These are phyloP conservation scores for Rhinoderma darwinii DNA, from an alignment of 2,113 vertebrate genomes.

Conservation along the genomic window DNA sequence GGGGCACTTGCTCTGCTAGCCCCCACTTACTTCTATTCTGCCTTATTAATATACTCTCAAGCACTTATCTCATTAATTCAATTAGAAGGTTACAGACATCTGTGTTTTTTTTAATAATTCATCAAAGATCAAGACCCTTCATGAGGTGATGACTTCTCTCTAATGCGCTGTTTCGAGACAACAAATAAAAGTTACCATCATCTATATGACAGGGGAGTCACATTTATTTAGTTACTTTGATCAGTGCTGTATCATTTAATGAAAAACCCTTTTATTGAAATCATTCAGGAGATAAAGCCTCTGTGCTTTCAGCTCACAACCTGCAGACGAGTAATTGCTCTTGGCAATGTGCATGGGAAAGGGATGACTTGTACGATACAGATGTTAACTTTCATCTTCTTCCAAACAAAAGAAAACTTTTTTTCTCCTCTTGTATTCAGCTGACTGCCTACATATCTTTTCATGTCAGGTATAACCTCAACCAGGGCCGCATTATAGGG, in stretches of 20 bases:
- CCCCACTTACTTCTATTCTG: no score
- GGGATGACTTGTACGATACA: conserved; percentile 35
- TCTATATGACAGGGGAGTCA: conserved; percentile 12
- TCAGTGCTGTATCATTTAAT: conserved; percentile 38
- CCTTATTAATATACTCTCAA: neutral
- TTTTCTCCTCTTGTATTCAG: neutral
- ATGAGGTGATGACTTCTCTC: neutral
- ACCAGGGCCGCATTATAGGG: neutral
- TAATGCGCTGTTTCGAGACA: neutral
- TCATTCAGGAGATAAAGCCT: conserved; percentile 31
- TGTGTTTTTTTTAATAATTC: neutral
- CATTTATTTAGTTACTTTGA: conserved; percentile 47
- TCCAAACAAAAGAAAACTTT: conserved; percentile 27
- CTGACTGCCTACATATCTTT: neutral
- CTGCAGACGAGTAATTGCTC: conserved; percentile 38
- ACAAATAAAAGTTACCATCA: neutral
- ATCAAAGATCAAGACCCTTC: neutral
- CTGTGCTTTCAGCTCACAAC: conserved; percentile 34
- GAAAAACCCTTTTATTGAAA: conserved; percentile 14
- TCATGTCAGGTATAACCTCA: neutral
- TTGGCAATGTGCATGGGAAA: conserved; percentile 45
- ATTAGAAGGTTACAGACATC: neutral
- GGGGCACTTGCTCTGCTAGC: neutral
- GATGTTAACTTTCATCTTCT: conserved; percentile 49
- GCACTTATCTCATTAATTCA: neutral